Base-by-base conservation (phyloP, 2,888 invertebrate genomes). In the Nephrocerus scutellatus region DNA sequence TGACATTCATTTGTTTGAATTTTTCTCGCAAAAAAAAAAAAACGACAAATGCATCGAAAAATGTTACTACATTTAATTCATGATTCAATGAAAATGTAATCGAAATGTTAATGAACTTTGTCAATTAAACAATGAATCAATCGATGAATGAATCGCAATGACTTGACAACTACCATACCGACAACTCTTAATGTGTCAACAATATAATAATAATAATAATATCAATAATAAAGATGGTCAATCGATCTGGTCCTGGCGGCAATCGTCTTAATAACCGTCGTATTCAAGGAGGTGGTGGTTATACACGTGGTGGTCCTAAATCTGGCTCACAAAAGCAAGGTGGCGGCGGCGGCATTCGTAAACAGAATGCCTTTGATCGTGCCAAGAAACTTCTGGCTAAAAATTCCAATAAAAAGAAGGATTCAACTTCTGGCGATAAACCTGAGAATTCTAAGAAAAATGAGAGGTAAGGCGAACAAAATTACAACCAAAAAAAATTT, bases 301-400 rank as follows among this genome's bases (percentile, higher is more conserved):
- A n/a, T n/a, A 66, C 66, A 57, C 67, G 63, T 63, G 66, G 65
- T 60, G 47, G 48, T 55, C 59, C 56, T 62, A 64, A 57, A 56
- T 54, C 58, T 50, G 48, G 47, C 44, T 58, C 62, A 41, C 58
- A 62, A 59, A 65, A 65, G 56, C 61, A 63, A 57, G 62, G 60
- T 53, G 56, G 57, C 54, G 55, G 55, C 53, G 66, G 67, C 60
- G 68, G 68, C 56, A 67, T 69, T 64, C 68, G 68, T 56, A 69
- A 69, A 62, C 69, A 67, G 62, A 69, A 69, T 64, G 65, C 67
- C 57, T 66, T 67, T 60, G 68, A 68, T 66, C 68, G 68, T 63
- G 67, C 68, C 57, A 69, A 69, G 65, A 68, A 68, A 67, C 63
- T 68, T 66, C 65, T 68, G 66, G 67, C 67, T 59, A 68, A 69